Conservation (phyloP, 1,140 invertebrate species). For the Ridgeia piscesae region DNA sequence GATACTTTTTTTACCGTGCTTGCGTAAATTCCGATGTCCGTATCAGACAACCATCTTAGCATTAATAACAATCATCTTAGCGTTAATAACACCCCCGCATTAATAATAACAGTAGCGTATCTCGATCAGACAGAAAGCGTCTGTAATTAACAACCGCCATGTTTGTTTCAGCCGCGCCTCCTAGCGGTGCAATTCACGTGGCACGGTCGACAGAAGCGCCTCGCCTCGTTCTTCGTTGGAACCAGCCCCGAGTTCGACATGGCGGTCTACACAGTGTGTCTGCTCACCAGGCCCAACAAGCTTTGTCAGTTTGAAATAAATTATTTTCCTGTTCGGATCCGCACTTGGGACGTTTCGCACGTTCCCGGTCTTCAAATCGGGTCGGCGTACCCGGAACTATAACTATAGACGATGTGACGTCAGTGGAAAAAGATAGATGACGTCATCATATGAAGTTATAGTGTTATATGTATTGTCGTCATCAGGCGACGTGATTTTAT, state of each 20-base stretch:
- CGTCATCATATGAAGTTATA: background rate
- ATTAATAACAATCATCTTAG: no score
- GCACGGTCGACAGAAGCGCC: conserved; percentile 73
- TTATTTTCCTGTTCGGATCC: background rate
- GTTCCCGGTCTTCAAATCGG: conserved; percentile 11
- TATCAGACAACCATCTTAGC: no score
- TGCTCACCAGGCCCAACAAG: background rate
- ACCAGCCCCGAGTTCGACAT: conserved; percentile 88
- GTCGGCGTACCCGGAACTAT: background rate
- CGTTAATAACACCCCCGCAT: no score
- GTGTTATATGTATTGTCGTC: background rate
- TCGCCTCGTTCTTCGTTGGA: conserved; percentile 79
- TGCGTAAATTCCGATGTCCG: no score
- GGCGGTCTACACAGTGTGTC: conserved; percentile 76
- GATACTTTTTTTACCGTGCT: no score
- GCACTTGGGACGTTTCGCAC: background rate
- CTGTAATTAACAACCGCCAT: background rate
- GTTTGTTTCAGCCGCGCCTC: conserved; percentile 15
- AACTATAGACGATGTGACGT: background rate
- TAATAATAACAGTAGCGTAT: background rate
- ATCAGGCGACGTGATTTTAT: background rate
- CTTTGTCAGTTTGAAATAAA: background rate
- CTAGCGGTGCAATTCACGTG: conserved; percentile 69
- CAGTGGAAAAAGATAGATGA: background rate
- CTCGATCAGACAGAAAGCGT: background rate